Percentiles rank a stretch among this genome's conserved stretches.
Conservation (phyloP, 2,113 vertebrate genomes). For the Chloroceryle aenea region DNA sequence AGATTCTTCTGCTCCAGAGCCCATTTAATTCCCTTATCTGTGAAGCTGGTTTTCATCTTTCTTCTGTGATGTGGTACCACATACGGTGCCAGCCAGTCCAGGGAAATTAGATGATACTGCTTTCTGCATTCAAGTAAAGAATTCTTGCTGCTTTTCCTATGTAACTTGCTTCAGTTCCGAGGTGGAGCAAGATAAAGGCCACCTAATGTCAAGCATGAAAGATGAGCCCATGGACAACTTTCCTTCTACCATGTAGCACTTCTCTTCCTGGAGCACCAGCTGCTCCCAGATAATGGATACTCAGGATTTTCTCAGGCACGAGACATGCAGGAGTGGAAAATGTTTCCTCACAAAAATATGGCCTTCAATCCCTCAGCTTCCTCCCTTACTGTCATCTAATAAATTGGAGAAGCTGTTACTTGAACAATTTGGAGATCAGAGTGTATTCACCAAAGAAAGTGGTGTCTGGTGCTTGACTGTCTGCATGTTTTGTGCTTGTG, state of each 20-base stretch:
- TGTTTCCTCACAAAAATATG: constrained; percentile 45
- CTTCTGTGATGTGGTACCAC: constrained; percentile 23
- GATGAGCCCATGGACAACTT: constrained; percentile 23
- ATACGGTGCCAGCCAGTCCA: constrained; percentile 9
- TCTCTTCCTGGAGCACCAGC: constrained; percentile 60
- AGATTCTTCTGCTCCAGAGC: constrained; percentile 25
- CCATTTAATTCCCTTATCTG: constrained; percentile 23
- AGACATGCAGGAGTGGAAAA: constrained; percentile 69
- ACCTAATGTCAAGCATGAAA: background rate
- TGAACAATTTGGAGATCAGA: constrained; percentile 72
- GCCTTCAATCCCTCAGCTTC: constrained; percentile 63
- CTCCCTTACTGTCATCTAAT: constrained; percentile 45
- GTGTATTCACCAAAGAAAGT: constrained; percentile 80
- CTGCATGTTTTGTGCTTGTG: constrained; percentile 73
- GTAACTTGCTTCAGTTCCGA: constrained; percentile 2
- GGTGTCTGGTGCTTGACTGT: constrained; percentile 59
- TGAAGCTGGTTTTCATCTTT: constrained; percentile 54
- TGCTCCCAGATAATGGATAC: constrained; percentile 68
- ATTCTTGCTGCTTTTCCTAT: constrained; percentile 33
- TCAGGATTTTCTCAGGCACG: constrained; percentile 80
- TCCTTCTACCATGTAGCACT: constrained; percentile 39
- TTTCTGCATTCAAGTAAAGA: constrained; percentile 55
- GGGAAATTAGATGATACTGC: constrained; percentile 15
- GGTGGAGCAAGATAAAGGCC: constrained; percentile 4
- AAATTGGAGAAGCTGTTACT: constrained; percentile 66